Evolutionary conservation across 1,140 invertebrate genomes (phyloP).

Genomic region (Lethocerus indicus): DNA sequence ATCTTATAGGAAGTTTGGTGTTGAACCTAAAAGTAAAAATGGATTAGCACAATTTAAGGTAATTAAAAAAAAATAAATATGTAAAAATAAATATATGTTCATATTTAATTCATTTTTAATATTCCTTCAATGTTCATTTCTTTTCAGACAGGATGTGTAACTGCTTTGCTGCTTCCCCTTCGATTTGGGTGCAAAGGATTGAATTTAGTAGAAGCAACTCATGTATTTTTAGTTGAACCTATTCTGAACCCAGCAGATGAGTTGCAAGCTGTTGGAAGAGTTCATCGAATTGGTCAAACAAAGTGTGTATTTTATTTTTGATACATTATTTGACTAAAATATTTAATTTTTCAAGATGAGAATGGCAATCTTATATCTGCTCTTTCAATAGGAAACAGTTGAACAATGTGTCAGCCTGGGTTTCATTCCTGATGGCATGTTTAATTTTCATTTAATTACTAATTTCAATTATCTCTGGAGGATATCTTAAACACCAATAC

Average conservation of each 20-base stretch:
- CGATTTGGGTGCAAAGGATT: slow-evolving; percentile 53
- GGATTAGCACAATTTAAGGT: slow-evolving; percentile 38
- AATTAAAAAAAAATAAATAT: slow-evolving; percentile 5
- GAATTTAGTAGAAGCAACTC: slow-evolving; percentile 62
- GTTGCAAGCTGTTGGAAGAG: slow-evolving; percentile 56
- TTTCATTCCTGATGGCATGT: no score
- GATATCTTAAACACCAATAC: neutral
- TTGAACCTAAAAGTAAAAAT: slow-evolving; percentile 28
- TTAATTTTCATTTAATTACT: no score
- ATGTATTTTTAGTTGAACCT: slow-evolving; percentile 61
- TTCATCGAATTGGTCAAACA: slow-evolving; percentile 65
- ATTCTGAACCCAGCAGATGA: slow-evolving; percentile 55
- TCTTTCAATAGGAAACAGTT: neutral
- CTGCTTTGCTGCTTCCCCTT: slow-evolving; percentile 48
- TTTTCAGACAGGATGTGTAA: slow-evolving; percentile 25
- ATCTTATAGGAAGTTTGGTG: slow-evolving; percentile 23
- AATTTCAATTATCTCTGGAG: neutral
- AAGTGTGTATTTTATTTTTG: slow-evolving; percentile 27
- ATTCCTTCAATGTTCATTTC: neutral
- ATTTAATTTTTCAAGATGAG: neutral
- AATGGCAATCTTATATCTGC: neutral
- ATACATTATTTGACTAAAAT: neutral
- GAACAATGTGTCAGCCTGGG: no score
- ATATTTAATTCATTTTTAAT: neutral
- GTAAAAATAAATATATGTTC: neutral